Percentiles rank a stretch among this genome's conserved stretches.
These are phyloP conservation scores for Microcebus tavaratra DNA, from an alignment of 2,113 vertebrate species.

Conservation along the genomic window DNA sequence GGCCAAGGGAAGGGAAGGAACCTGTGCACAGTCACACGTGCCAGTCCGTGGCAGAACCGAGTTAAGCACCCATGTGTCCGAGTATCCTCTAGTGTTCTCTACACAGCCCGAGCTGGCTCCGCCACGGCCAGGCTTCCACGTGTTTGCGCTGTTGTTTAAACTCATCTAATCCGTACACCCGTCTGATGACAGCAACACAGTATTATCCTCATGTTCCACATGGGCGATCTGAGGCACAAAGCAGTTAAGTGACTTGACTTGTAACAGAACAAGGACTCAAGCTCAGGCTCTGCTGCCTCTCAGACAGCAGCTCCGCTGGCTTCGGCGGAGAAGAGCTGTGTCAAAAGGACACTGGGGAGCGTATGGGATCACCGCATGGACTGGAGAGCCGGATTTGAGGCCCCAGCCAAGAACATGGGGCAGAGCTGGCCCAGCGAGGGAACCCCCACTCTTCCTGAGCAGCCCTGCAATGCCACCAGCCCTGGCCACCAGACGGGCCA, in stretches of 20 bases:
- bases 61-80: not conserved
- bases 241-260: not conserved
- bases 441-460: not conserved
- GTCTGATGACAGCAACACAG: not conserved
- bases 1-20: not conserved
- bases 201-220: not conserved
- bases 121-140: not conserved
- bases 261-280: not conserved
- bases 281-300: not conserved
- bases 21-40: not conserved
- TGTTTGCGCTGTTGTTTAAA: not conserved
- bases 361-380: not conserved
- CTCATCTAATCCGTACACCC: not conserved
- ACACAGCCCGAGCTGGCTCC: accelerated
- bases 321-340: not conserved
- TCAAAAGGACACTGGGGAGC: not conserved
- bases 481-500: not conserved
- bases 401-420: not conserved
- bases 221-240: not conserved
- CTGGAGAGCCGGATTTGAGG: not conserved
- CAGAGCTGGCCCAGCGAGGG: not conserved
- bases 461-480: not conserved
- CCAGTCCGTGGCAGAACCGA: not conserved
- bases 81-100: not conserved
- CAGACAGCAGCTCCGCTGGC: not conserved